Conservation (phyloP, 2,797 vertebrate species). For the Cottoperca gobio region DNA sequence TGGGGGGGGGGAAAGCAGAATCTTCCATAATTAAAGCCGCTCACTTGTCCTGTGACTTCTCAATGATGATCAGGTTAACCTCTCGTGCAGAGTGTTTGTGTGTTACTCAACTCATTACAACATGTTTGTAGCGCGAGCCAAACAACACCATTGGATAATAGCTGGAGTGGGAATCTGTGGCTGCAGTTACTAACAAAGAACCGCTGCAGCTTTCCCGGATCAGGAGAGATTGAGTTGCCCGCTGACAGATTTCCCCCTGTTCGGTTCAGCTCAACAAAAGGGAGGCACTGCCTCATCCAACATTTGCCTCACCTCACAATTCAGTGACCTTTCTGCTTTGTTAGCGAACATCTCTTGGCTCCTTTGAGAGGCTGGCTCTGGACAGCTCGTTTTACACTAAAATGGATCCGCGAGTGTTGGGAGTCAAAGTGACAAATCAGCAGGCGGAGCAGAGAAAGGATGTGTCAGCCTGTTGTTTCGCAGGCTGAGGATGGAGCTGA, state of each 20-base stretch:
- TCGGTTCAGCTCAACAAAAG: constrained; percentile 45
- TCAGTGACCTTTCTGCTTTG: constrained; percentile 58
- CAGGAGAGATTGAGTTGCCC: constrained; percentile 15
- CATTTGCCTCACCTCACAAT: constrained; percentile 46
- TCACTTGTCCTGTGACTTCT: too few relatives aligned
- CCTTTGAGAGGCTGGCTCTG: constrained; percentile 35
- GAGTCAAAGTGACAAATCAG: constrained; percentile 61
- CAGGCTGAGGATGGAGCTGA: constrained; percentile 14
- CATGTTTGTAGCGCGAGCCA: too few relatives aligned
- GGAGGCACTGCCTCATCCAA: constrained; percentile 33
- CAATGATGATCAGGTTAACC: constrained; percentile 43
- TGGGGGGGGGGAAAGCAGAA: background rate
- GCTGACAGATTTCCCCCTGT: constrained; percentile 39
- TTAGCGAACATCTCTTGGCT: constrained; percentile 41
- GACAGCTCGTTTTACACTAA: constrained; percentile 60
- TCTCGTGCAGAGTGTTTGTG: too few relatives aligned
- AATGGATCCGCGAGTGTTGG: constrained; percentile 47
- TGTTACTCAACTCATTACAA: too few relatives aligned
- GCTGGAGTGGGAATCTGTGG: constrained; percentile 8
- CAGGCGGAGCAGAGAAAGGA: constrained; percentile 31
- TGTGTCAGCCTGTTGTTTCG: constrained; percentile 28
- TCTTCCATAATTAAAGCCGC: constrained; percentile 25
- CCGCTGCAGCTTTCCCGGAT: constrained; percentile 14
- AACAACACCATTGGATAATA: constrained; percentile 7
- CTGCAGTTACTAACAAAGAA: constrained; percentile 23